Conservation (phyloP, 2,113 vertebrate species). For the Anolis sagrei region DNA sequence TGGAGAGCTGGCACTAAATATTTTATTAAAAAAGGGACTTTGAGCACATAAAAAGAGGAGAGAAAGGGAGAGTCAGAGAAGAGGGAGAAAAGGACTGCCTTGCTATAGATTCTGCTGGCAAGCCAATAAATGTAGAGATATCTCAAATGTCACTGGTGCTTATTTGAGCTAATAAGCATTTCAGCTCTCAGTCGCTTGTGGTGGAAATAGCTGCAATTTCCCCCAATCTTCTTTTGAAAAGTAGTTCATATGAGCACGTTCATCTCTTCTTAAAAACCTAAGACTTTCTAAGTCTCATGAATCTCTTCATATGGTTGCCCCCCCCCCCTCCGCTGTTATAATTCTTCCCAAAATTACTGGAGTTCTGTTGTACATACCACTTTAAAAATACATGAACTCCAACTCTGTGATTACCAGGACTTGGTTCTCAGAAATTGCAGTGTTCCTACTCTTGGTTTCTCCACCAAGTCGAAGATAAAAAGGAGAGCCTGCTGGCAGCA, state of each 20-base stretch:
- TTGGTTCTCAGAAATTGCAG: slow-evolving; percentile 51
- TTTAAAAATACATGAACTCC: slow-evolving; percentile 74
- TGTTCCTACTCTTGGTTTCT: slow-evolving; percentile 58
- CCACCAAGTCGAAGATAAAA: slow-evolving; percentile 69
- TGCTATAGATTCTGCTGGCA: slow-evolving; percentile 57
- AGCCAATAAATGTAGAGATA: slow-evolving; percentile 59
- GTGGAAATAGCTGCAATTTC: slow-evolving; percentile 47
- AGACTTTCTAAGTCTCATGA: slow-evolving; percentile 25
- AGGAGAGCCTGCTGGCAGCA: slow-evolving; percentile 54
- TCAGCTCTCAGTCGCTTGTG: neutral
- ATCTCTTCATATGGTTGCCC: slow-evolving; percentile 46
- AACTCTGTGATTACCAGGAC: slow-evolving; percentile 62
- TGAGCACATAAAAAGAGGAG: slow-evolving; percentile 36
- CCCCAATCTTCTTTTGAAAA: slow-evolving; percentile 49
- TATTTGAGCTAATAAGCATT: slow-evolving; percentile 67
- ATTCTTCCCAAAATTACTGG: slow-evolving; percentile 59
- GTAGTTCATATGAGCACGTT: slow-evolving; percentile 32
- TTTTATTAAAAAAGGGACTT: slow-evolving; percentile 64
- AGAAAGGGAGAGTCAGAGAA: neutral
- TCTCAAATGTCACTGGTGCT: slow-evolving; percentile 59
- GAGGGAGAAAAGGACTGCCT: slow-evolving; percentile 46
- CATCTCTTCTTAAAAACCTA: neutral
- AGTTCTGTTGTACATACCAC: slow-evolving; percentile 55
- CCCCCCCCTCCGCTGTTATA: slow-evolving; percentile 32
- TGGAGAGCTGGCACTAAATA: slow-evolving; percentile 66